Evolutionary conservation across 2,797 vertebrate species (phyloP), one percentile per base, ranked within the genome.

Genomic region (Myotis planiceps): DNA sequence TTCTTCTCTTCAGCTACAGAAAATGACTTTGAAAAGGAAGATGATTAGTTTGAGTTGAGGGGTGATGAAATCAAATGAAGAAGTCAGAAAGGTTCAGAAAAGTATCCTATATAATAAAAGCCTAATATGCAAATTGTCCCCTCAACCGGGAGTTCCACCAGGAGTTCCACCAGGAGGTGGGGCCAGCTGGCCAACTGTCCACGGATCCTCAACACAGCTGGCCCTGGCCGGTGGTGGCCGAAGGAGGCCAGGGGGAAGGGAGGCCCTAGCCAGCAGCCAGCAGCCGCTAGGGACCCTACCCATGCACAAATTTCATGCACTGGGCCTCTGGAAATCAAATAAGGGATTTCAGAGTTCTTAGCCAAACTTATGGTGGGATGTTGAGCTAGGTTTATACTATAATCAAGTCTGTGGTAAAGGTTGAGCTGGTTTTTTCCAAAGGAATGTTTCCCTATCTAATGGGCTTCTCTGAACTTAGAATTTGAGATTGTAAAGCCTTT

Each of bases 391-490:
- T 37, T 78, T 84, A 78, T 2, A 87, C 25, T 49, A 79, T 34
- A 23, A 42, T 60, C 27, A 74, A n/a, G 14, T 74, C 71, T 66
- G 23, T 58, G 72, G 72, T 32, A 29, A 45, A 71, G 9, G 13
- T 68, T 84, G 74, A 93, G 39, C 45, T 85, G 16, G 21, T 58
- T 92, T 92, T 92, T 85, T 85, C 47, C 85, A 89, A 79, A 89
- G n/a, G 13, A 84, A 10, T 84, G 47, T 4, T 72, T 47, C n/a
- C 5, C 25, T 76, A 65, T 47, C 42, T 68, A 75, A 53, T 81
- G 9, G 29, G 19, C 49, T 32, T 89, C 74, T 71, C 68, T 68
- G 29, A 88, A 75, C 34, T 84, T 72, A 32, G 58, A 74, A 53
- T 39, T 78, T 91, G 45, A 69, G 29, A 74, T 34, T 74, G 23